A percentile compares a stretch with the other conserved stretches of the same genome.
These are phyloP conservation scores for Neomonachus schauinslandi DNA, from an alignment of 2,113 vertebrate genomes.

Conservation along the genomic window DNA sequence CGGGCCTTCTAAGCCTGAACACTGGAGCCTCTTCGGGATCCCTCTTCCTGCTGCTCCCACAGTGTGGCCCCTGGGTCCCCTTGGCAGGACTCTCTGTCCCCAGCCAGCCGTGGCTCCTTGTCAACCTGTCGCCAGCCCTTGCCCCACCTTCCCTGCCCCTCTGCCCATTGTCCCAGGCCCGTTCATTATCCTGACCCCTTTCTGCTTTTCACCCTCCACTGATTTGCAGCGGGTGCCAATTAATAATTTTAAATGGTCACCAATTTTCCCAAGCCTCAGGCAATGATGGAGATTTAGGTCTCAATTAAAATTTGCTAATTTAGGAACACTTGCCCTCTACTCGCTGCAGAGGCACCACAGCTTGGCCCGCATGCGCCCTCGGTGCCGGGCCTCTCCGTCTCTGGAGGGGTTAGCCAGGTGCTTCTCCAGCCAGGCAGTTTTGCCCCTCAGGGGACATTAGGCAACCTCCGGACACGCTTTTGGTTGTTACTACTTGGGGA, in stretches of 20 bases:
- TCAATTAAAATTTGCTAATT: conserved; percentile 80
- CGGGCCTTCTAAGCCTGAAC: background rate
- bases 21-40: background rate
- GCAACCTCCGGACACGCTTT: background rate
- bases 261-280: conserved; percentile 65
- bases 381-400: background rate
- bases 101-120: background rate
- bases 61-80: fast-evolving
- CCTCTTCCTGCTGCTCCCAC: too few species aligned
- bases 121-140: background rate
- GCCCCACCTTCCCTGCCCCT: background rate
- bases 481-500: background rate
- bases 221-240: conserved; percentile 59
- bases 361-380: background rate
- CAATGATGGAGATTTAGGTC: conserved; percentile 69
- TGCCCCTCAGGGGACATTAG: background rate
- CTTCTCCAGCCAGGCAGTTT: background rate
- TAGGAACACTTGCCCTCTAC: conserved; percentile 65
- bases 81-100: background rate
- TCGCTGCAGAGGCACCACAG: background rate
- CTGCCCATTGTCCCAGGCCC: fast-evolving
- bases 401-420: background rate
- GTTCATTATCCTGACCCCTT: conserved; percentile 4
- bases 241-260: conserved; percentile 75
- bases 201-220: conserved; percentile 64